Base-by-base conservation (phyloP, 2,888 invertebrate species). In the Idaea aversata region DNA sequence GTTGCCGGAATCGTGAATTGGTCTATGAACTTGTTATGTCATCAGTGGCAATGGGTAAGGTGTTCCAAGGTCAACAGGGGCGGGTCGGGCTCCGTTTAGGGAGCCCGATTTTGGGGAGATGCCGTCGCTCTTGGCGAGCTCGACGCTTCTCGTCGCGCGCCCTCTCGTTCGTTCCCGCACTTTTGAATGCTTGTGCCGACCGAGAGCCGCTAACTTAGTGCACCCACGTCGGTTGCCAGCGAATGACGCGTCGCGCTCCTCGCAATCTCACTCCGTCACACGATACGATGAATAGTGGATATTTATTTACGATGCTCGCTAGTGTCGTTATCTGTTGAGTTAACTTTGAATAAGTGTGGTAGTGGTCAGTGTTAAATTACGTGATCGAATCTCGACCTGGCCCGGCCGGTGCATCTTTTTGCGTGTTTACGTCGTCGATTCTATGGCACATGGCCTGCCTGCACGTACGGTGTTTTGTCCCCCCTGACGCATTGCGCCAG, bases 81-180 rank as follows among this genome's bases (percentile, higher is more conserved):
- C 13, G 16, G 59, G 25, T 59, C 34, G 59, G 15, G 25, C 59
- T 34, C 34, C 59, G 34, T 10, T 16, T 3, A 13, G 59, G 34
- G 16, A 25, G 16, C 16, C 34, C 25, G 59, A 25, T 25, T 34
- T 34, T 34, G 34, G 15, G 16, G 59, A 25, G 59, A 16, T 13
- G 58, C 58, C 15, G 16, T 15, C 58, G 58, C 58, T 16, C n/a
- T 16, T 15, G 58, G 38, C 6, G 4, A 47, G 47, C 47, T 7
- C 47, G 47, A 47, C 47, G 47, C 10, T 5, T 47, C 10, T 47
- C 78, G 74, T 77, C 78, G 73, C 78, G 73, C 79, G 84, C 85
- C 80, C 81, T 86, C 88, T 87, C 84, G 80, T 84, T 87, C 84
- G 80, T 84, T 87, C 83, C 82, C 88, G 72, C 86, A 83, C 84